Conservation (phyloP, 2,797 vertebrate genomes). For the Natrix natrix region DNA sequence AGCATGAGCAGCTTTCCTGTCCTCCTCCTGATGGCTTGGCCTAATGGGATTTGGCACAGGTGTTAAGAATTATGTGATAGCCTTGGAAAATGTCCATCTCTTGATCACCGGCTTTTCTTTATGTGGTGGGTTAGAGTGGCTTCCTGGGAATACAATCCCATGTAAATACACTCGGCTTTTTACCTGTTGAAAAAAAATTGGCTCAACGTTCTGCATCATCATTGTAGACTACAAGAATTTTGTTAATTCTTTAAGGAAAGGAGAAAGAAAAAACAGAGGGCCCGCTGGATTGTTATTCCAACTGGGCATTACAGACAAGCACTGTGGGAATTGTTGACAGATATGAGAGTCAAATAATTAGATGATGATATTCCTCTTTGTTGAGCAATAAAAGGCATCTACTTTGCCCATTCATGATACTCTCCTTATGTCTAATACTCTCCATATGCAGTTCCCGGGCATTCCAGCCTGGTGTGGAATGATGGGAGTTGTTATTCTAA, state of each 20-base stretch:
- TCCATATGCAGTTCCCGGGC: background rate
- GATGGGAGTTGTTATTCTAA: background rate
- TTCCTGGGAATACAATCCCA: background rate
- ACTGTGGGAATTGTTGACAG: background rate
- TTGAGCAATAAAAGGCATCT: background rate
- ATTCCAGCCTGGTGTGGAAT: background rate
- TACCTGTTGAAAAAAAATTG: constrained; percentile 9
- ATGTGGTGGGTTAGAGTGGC: background rate
- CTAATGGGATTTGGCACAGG: constrained; percentile 12
- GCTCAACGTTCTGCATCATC: background rate
- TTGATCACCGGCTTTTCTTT: constrained; percentile 14
- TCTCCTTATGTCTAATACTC: background rate
- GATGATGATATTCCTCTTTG: background rate
- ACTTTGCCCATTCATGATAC: background rate
- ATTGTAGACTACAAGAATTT: background rate
- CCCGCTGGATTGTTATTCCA: background rate
- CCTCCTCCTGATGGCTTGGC: background rate
- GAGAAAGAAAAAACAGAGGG: background rate
- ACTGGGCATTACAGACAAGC: background rate
- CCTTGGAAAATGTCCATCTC: constrained; percentile 4
- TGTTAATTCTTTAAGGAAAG: background rate
- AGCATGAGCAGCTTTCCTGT: background rate
- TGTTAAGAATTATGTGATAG: constrained; percentile 8
- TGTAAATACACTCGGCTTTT: background rate
- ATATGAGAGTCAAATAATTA: background rate